Percentiles rank a stretch among this genome's conserved stretches.
These are phyloP conservation scores for Acrobasis repandana DNA, from an alignment of 2,888 invertebrate species.

Conservation along the genomic window DNA sequence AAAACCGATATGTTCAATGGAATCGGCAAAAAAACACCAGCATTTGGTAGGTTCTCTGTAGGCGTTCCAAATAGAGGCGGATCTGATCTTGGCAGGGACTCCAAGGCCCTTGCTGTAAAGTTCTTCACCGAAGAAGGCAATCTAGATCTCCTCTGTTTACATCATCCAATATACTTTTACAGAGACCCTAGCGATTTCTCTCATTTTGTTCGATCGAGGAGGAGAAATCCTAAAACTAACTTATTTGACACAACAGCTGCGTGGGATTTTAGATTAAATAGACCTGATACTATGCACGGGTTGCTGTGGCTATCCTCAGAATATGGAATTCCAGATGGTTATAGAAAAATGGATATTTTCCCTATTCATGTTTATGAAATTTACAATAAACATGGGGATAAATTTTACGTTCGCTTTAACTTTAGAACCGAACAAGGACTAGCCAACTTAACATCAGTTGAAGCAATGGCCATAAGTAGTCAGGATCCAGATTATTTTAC, in stretches of 20 bases:
- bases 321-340: conserved; percentile 94
- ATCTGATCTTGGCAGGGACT: conserved; percentile 91
- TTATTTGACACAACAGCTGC: conserved; percentile 92
- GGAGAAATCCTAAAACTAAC: conserved; percentile 93
- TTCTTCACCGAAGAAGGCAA: conserved; percentile 95
- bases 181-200: conserved; percentile 93
- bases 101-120: conserved; percentile 93
- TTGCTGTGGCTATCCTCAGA: conserved; percentile 90
- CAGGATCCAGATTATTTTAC: conserved; percentile 92
- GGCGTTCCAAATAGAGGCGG: conserved; percentile 92
- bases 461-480: conserved; percentile 85
- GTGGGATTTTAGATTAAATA: conserved; percentile 93
- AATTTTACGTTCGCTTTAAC: conserved; percentile 93
- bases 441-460: conserved; percentile 85
- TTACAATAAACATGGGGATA: conserved; percentile 87
- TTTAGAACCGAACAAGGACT: conserved; percentile 94
- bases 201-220: conserved; percentile 93
- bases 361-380: conserved; percentile 95
- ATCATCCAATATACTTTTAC: conserved; percentile 93
- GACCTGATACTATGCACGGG: conserved; percentile 91
- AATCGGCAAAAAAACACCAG: conserved; percentile 87
- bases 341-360: conserved; percentile 94
- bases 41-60: conserved; percentile 89
- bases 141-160: conserved; percentile 93
- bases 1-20: conserved; percentile 83